Base-by-base conservation (phyloP, 2,888 invertebrate species). In the Halictus quadricinctus region DNA sequence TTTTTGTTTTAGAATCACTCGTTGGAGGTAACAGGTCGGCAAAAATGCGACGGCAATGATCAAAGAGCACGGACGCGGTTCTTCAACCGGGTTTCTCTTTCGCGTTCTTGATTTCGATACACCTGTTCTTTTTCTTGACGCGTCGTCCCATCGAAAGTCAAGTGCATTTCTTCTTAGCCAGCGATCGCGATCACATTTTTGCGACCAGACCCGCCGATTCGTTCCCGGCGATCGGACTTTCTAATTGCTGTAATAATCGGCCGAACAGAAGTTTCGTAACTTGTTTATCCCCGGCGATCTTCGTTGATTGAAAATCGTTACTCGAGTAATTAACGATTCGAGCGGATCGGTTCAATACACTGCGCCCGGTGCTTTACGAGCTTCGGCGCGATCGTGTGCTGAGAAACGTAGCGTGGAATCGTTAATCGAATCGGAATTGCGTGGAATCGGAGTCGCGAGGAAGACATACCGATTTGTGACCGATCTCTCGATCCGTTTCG, bases 91-190 rank as follows among this genome's bases (percentile, higher is more conserved):
- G 64, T 85, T 80, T 85, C 85, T 85, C 77, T 72, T 78, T 75
- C 74, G 77, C 75, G 83, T 80, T 85, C 70, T 58, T 72, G 48
- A 84, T 84, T 80, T 78, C 85, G 77, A 58, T 66, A 82, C 72
- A 58, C 83, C 75, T 48, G 85, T 85, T 85, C 79, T 80, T 77
- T 66, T n/a, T 64, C 60, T 41, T 7, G 29, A 7, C 15, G 64
- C n/a, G 15, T 50, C 29, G 60, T 18, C 25, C 15, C 79, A 46
- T 66, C 77, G 72, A 76, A 77, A 84, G 76, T 84, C 78, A 79
- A 82, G 82, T 76, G 43, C 84, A 79, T 36, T 36, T 36, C 48
- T 84, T 84, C 74, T 78, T 69, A 66, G n/a, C 66, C 72, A 15
- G 58, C 48, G 85, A 64, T 41, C 77, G 76, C 48, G 79, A 76